A percentile compares a stretch with the other conserved stretches of the same genome.
Conservation (phyloP, 2,113 vertebrate species). For the Otocyon megalotis region DNA sequence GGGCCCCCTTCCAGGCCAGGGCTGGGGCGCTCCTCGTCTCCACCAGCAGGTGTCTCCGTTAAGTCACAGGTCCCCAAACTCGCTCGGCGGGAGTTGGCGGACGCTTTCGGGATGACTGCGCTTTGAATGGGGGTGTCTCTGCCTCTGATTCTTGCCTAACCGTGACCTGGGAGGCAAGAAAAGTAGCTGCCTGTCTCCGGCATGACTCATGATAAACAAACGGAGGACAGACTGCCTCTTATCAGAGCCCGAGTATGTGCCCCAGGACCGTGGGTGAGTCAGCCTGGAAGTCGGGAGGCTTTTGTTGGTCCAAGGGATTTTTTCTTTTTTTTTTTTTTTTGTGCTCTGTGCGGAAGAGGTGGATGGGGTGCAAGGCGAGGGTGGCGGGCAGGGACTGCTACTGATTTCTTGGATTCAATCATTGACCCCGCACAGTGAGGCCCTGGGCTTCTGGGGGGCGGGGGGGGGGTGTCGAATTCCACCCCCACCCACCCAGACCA, state of each 20-base stretch:
- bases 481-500: neutral
- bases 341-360: neutral
- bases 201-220: slow-evolving; percentile 78
- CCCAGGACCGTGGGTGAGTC: slow-evolving; percentile 64
- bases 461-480: too few species aligned
- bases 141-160: slow-evolving; percentile 63
- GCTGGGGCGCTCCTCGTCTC: neutral
- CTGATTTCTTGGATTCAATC: neutral
- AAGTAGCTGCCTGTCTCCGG: slow-evolving; percentile 62
- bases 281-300: slow-evolving; percentile 36
- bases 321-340: neutral
- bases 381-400: neutral
- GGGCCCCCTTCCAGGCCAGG: neutral
- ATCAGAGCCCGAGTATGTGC: slow-evolving; percentile 39
- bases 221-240: slow-evolving; percentile 62
- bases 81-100: neutral
- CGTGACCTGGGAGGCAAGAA: neutral
- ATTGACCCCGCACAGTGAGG: neutral
- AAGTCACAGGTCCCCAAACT: neutral
- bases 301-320: neutral
- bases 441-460: neutral
- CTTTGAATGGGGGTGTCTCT: slow-evolving; percentile 38
- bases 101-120: neutral
- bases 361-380: neutral
- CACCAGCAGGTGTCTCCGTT: slow-evolving; percentile 62